Conservation (phyloP, 2,888 invertebrate genomes). For the Beris chalybata region DNA sequence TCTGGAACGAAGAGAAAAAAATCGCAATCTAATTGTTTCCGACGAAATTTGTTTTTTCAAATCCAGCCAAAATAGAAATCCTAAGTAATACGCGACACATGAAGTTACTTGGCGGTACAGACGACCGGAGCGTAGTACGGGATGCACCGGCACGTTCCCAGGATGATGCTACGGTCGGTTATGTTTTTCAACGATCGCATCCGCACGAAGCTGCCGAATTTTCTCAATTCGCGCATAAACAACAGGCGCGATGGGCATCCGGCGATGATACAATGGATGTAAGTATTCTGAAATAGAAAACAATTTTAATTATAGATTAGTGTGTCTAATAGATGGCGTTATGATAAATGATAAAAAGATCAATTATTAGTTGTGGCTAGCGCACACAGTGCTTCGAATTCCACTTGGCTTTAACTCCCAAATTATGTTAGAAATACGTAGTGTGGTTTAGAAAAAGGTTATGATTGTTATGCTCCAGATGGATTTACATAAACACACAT, state of each 20-base stretch:
- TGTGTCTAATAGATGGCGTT: too few relatives aligned
- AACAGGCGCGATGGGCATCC: constrained; percentile 78
- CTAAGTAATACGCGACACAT: constrained; percentile 61
- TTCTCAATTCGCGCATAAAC: constrained; percentile 71
- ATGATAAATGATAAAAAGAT: too few relatives aligned
- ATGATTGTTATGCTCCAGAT: too few relatives aligned
- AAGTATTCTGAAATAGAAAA: constrained; percentile 51
- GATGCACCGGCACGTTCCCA: constrained; percentile 72
- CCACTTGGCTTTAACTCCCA: too few relatives aligned
- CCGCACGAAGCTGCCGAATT: constrained; percentile 79
- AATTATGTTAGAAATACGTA: too few relatives aligned
- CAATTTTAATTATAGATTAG: too few relatives aligned
- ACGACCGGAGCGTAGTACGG: constrained; percentile 66
- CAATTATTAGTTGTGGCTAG: too few relatives aligned
- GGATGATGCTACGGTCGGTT: constrained; percentile 91
- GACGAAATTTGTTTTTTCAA: constrained; percentile 11
- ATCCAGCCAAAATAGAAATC: constrained; percentile 56
- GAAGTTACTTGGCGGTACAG: constrained; percentile 78
- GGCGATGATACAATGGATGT: constrained; percentile 90
- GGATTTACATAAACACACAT: too few relatives aligned
- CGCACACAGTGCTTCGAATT: too few relatives aligned
- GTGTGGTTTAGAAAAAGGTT: too few relatives aligned
- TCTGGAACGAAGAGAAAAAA: too few relatives aligned
- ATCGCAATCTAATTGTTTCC: too few relatives aligned
- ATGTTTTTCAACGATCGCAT: constrained; percentile 79